Evolutionary conservation across 2,797 vertebrate species (phyloP), one percentile per base, ranked within the genome.

Genomic region (Cynopterus sphinx): DNA sequence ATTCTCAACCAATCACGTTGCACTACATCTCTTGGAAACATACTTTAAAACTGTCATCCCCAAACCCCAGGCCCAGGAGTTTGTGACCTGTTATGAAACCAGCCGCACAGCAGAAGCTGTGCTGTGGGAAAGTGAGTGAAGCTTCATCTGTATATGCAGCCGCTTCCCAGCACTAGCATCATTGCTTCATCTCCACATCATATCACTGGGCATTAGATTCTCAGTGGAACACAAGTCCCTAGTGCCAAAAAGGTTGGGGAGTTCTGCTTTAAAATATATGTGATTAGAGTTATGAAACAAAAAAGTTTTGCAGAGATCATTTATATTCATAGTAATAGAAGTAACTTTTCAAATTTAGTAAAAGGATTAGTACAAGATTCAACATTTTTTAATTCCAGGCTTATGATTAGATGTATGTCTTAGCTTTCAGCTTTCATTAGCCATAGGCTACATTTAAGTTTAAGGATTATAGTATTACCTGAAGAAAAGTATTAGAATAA

Each of bases 401-500:
- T 90, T 89, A 7, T 90, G 22, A 31, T 94, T 74, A 92, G 51
- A 81, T 78, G 21, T 53, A 46, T 78, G 36, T 63, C 65, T 87
- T 75, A 89, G 63, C 43, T 68, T 95, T 87, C 77, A 87, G 63
- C 53, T 96, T 97, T 96, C 61, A 73, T 84, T 96, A 96, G 84
- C 70, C 73, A 95, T 39, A 67, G 78, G 91, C 83, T 91, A 89
- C 70, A 94, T 71, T 94, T 93, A 91, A 84, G 15, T 91, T 96
- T 84, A 85, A 96, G 71, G 91, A 95, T 95, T 94, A 97, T 39
- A 78, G 81, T 85, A 94, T 94, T 96, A 93, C 75, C 43, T 90
- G 95, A 96, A 92, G 81, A 94, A 95, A 49, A 85, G 36, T 26
- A 92, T 97, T 93, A 96, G 71, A 94, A 90, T 95, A 93, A 93